Base-by-base conservation (phyloP, 2,888 invertebrate genomes). In the Ormia ochracea region DNA sequence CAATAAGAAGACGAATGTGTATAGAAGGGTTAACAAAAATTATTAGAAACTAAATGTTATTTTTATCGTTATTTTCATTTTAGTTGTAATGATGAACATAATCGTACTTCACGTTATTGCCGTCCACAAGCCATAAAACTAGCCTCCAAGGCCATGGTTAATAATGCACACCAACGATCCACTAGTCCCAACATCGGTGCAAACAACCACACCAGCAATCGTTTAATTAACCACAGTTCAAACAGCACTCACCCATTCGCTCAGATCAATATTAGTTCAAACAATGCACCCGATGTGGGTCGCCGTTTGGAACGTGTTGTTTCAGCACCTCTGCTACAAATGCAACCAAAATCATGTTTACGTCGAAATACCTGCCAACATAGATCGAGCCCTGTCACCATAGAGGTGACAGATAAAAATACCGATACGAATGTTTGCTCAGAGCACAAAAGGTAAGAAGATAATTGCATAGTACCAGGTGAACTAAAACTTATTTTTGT, bases 321-420 rank as follows among this genome's bases (percentile, higher is more conserved):
- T 48, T 86, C 87, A n/a, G 87, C 88, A 10, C 87, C 86, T 31
- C 83, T 85, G 75, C 86, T 89, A 80, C 87, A 87, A 17, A 84
- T 85, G 61, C 88, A 88, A 77, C 92, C 92, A 4, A 91, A 91
- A 82, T 92, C 92, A 28, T 92, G 92, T 83, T 87, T 92, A 41
- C 91, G 87, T 73, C 87, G 88, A 72, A 86, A 87, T 83, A 86
- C 86, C 84, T 87, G 87, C 86, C 85, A 85, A 77, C 85, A 87
- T 70, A 84, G 83, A 66, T 48, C 61, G 41, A 54, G 70, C 58
- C 43, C 79, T 9, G 41, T 26, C 36, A 52, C 72, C 19, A 43
- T 69, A 7, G 63, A 58, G 26, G 38, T 58, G 9, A 68, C 68
- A 50, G 80, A 80, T 63, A 68, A 76, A 72, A 52, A 70, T 70